Evolutionary conservation across 2,797 vertebrate species (phyloP).

Genomic region (Peromyscus melanophrys): DNA sequence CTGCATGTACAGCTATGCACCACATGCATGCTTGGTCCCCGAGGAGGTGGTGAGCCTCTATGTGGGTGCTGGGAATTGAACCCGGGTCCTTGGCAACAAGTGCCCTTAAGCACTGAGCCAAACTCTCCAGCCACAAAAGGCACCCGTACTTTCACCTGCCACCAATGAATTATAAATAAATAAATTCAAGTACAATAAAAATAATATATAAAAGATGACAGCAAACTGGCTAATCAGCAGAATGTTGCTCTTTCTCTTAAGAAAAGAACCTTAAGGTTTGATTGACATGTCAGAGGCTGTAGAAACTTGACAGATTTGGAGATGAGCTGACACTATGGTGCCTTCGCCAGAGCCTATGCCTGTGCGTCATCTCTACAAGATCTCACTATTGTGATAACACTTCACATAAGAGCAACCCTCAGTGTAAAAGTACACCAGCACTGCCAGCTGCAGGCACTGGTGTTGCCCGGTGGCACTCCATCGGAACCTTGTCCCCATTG

Average conservation of each 20-base stretch:
- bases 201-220: conserved; percentile 46
- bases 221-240: neutral
- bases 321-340: neutral
- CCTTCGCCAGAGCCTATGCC: neutral
- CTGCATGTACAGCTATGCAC: too few species aligned
- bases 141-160: neutral
- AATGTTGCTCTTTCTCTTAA: neutral
- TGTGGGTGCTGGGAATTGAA: neutral
- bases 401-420: neutral
- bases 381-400: neutral
- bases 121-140: neutral
- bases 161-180: conserved; percentile 24
- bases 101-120: neutral
- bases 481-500: neutral
- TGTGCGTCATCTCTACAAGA: neutral
- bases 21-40: neutral
- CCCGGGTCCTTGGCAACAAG: neutral
- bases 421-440: neutral
- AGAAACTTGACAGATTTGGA: neutral
- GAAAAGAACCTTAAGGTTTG: neutral
- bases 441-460: neutral
- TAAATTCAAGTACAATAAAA: neutral
- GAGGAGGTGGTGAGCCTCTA: neutral
- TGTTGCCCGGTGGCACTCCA: neutral
- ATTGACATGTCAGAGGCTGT: neutral